Conservation (phyloP, 2,797 vertebrate species). For the Buceros bicornis region DNA sequence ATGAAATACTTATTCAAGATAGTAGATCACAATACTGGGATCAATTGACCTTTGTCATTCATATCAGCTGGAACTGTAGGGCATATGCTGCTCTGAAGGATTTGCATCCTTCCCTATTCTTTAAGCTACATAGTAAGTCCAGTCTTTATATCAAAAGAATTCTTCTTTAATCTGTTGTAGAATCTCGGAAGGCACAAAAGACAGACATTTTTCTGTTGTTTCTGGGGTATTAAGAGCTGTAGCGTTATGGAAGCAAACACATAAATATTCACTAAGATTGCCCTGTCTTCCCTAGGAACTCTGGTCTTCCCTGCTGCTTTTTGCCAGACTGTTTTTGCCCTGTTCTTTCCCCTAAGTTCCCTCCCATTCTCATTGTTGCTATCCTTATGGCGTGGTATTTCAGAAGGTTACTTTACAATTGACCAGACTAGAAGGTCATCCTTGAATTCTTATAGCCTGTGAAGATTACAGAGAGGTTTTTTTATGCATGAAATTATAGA, state of each 20-base stretch:
- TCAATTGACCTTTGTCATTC: not conserved
- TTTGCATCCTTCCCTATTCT: not conserved
- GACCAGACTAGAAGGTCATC: not conserved
- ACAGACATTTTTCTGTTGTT: not conserved
- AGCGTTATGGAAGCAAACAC: not conserved
- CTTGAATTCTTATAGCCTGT: not conserved
- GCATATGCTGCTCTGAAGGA: not conserved
- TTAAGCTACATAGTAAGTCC: not conserved
- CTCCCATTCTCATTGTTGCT: not conserved
- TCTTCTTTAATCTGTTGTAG: not conserved
- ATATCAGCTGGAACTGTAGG: not conserved
- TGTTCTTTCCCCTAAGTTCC: not conserved
- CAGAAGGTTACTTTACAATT: not conserved
- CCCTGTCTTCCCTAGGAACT: not conserved
- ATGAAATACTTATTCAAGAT: not conserved
- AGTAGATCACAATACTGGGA: not conserved
- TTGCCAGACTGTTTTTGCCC: not conserved
- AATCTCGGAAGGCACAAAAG: not conserved
- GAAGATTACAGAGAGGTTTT: not conserved
- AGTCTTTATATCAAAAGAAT: not conserved
- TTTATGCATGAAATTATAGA: constrained; percentile 5
- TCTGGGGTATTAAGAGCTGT: not conserved
- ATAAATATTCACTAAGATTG: not conserved
- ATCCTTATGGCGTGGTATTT: not conserved
- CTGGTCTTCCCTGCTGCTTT: not conserved